Percentiles rank a stretch among this genome's conserved stretches.
phyloP scores from a whole-genome alignment of 2,113 vertebrate genomes.

The Eudyptes chrysolophus region DNA sequence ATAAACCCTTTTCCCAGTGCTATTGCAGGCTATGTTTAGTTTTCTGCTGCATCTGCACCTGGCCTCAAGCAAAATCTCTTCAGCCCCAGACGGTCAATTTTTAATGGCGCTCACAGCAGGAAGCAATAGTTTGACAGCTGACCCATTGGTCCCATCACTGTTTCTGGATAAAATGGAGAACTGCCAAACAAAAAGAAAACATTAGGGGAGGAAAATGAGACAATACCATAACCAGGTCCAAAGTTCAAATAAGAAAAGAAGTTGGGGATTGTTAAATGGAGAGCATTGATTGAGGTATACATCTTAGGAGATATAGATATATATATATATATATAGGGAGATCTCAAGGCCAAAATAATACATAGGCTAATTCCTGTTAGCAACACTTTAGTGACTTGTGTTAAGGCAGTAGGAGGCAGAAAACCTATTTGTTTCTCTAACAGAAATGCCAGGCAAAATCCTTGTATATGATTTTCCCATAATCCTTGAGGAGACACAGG shows the following conservation, averaged over 20 bases:
- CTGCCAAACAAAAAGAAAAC: not conserved
- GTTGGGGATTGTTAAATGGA: not conserved
- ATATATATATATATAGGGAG: not conserved
- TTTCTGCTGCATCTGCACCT: not conserved
- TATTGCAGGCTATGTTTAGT: not conserved
- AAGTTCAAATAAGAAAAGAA: not conserved
- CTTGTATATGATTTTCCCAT: not conserved
- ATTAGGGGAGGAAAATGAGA: not conserved
- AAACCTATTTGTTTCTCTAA: not conserved
- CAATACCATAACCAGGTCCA: not conserved
- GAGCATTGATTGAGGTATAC: not conserved
- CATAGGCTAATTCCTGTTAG: not conserved
- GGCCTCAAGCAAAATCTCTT: not conserved
- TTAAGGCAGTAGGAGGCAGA: not conserved
- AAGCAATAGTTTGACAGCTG: not conserved
- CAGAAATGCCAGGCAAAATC: not conserved
- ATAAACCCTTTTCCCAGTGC: not conserved
- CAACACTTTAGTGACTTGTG: not conserved
- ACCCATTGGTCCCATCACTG: not conserved
- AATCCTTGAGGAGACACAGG: not conserved
- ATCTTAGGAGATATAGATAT: not conserved
- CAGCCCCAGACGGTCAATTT: not conserved
- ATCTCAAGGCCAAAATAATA: not conserved
- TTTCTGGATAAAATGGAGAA: not conserved
- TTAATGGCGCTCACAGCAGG: not conserved